Conservation (phyloP, 2,888 invertebrate genomes). For the Lathronympha strigana region DNA sequence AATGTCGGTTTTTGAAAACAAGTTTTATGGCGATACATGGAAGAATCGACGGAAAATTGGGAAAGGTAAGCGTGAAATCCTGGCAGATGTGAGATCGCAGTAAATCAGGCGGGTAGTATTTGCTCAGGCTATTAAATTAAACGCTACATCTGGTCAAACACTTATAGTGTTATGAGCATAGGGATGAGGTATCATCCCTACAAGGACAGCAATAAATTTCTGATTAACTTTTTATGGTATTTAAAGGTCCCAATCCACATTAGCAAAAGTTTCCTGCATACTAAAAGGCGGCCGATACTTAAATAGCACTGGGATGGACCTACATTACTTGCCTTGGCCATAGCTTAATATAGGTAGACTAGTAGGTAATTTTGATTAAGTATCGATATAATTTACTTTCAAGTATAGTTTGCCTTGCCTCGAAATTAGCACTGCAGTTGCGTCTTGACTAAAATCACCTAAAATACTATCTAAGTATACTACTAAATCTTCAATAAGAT, state of each 20-base stretch:
- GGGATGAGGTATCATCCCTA: neutral
- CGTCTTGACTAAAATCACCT: neutral
- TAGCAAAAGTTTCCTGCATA: too few relatives aligned
- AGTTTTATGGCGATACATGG: constrained; percentile 74
- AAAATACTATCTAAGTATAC: neutral
- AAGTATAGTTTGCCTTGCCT: too few relatives aligned
- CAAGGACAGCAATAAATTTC: neutral
- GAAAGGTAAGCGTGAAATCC: constrained; percentile 77
- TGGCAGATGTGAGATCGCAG: constrained; percentile 69
- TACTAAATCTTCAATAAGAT: neutral
- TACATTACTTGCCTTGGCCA: too few relatives aligned
- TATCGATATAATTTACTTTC: too few relatives aligned
- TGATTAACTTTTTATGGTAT: neutral
- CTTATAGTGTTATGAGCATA: neutral
- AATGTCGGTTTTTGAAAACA: constrained; percentile 70
- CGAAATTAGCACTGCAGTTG: neutral
- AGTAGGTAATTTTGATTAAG: too few relatives aligned
- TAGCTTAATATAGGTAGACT: too few relatives aligned
- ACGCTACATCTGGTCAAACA: constrained; percentile 28
- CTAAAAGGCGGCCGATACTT: too few relatives aligned
- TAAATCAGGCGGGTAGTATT: constrained; percentile 56
- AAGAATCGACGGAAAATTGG: constrained; percentile 75
- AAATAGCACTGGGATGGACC: too few relatives aligned
- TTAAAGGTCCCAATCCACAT: neutral
- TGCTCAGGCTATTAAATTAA: constrained; percentile 54